Evolutionary conservation across 1,140 invertebrate species (phyloP).

Genomic region (Heliconius eleuchia): DNA sequence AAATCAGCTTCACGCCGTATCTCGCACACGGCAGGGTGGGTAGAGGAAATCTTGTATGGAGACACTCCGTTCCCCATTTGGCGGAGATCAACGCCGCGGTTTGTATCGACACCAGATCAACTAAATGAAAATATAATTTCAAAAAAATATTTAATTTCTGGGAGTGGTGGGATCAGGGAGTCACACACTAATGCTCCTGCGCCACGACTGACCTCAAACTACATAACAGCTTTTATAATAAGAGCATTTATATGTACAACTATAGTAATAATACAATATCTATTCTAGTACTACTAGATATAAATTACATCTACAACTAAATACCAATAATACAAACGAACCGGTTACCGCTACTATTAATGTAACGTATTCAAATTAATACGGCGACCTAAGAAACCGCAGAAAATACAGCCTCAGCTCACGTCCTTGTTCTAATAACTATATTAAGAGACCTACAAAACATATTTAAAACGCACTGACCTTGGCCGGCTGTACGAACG

Average conservation of each 20-base stretch:
- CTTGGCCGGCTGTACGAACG: constrained; percentile 38
- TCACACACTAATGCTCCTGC: too few species aligned
- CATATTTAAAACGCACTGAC: constrained; percentile 39
- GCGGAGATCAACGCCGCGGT: too few species aligned
- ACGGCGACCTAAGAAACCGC: constrained; percentile 30
- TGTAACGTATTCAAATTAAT: constrained; percentile 31
- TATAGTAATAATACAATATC: not conserved
- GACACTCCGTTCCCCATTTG: too few species aligned
- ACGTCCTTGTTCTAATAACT: constrained; percentile 37
- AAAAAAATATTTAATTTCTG: too few species aligned
- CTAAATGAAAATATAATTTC: too few species aligned
- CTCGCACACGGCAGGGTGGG: too few species aligned
- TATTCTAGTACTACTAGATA: not conserved
- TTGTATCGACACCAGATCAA: too few species aligned
- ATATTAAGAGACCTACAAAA: constrained; percentile 30
- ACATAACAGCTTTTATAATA: too few species aligned
- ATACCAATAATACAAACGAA: not conserved
- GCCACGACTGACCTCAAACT: too few species aligned
- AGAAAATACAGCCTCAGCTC: constrained; percentile 18
- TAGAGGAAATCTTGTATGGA: too few species aligned
- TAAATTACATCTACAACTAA: not conserved
- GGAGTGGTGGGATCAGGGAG: too few species aligned
- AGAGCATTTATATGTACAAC: not conserved
- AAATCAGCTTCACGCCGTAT: too few species aligned
- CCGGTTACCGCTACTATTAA: constrained; percentile 23